Evolutionary conservation across 2,888 invertebrate species (phyloP).

Genomic region (Seira sanloemensis): DNA sequence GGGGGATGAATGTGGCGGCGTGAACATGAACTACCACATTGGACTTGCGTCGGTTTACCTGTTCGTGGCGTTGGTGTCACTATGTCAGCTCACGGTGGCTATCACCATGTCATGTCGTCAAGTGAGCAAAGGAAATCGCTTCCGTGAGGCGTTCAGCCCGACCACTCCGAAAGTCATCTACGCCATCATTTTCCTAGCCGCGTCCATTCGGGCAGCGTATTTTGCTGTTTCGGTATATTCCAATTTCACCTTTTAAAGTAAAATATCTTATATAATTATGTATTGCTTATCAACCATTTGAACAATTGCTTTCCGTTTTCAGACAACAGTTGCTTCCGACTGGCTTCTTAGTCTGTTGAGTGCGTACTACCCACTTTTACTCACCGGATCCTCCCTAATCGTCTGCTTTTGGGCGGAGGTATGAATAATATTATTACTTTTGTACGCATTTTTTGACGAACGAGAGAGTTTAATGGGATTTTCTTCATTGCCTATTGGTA

Average conservation of each 20-base stretch:
- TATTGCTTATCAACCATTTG: background rate
- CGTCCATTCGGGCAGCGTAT: slow-evolving; percentile 90
- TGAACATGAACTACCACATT: slow-evolving; percentile 87
- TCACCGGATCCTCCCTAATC: slow-evolving; percentile 92
- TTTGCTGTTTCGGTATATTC: slow-evolving; percentile 90
- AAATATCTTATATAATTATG: slow-evolving; percentile 12
- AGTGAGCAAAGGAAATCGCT: slow-evolving; percentile 83
- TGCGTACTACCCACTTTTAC: slow-evolving; percentile 91
- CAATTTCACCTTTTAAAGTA: background rate
- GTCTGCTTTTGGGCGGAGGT: slow-evolving; percentile 97
- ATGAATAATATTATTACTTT: slow-evolving; percentile 75
- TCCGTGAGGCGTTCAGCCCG: slow-evolving; percentile 87
- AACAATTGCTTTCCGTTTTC: slow-evolving; percentile 73
- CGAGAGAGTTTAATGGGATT: background rate
- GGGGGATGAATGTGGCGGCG: slow-evolving; percentile 88
- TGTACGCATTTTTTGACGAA: background rate
- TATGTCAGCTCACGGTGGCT: slow-evolving; percentile 89
- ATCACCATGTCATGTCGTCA: slow-evolving; percentile 76
- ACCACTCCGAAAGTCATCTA: slow-evolving; percentile 94
- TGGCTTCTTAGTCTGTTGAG: slow-evolving; percentile 92
- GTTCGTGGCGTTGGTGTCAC: slow-evolving; percentile 88
- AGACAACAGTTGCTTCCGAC: slow-evolving; percentile 87
- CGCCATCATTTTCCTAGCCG: slow-evolving; percentile 90
- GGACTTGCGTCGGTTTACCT: slow-evolving; percentile 84
- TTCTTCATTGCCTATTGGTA: background rate